Base-by-base conservation (phyloP, 2,888 invertebrate genomes). In the Zele albiditarsus region DNA sequence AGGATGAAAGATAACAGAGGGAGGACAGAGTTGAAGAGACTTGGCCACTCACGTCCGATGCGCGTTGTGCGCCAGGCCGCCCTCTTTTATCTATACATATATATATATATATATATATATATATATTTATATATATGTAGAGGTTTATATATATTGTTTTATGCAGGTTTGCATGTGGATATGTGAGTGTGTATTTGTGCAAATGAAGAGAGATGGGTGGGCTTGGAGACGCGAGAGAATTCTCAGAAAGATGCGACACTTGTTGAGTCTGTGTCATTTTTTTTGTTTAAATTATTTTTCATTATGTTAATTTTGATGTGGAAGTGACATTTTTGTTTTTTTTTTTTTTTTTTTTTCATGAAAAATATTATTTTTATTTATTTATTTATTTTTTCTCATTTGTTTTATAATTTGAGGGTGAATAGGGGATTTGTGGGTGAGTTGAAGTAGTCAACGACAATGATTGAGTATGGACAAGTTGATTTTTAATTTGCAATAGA, bases 201-300 rank as follows among this genome's bases (percentile, higher is more conserved):
- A 27, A 28, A n/a, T 42, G 62, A 27, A 62, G 46, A 46, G 46
- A 58, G 33, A 33, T 60, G 28, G 28, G 58, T 8, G 58, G 58
- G 46, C 25, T 16, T 3, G 12, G 42, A 3, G 46, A 16, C 38
- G 25, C 20, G 23, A 57, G 66, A 53, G 20, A 10, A n/a, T 49
- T 68, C 27, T 49, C 10, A 16, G 31, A 27, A 38, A 14, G 42
- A 60, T 57, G 20, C 62, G 60, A 85, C 85, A 86, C 87, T 86
- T 86, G 86, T 86, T 86, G 86, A 86, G 82, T 73, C 80, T 68
- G 42, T 42, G 31, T n/a, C 46, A 68, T 65, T 46, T 62, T 67
- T 70, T 46, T 27, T 53, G 0, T 53, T 53, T 6, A 8, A 5
- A 3, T 53, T 53, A 4, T 46, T n/a, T 46, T 0, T 46, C 5